Evolutionary conservation across 2,888 invertebrate genomes (phyloP).

Genomic region (Eristalis intricaria): DNA sequence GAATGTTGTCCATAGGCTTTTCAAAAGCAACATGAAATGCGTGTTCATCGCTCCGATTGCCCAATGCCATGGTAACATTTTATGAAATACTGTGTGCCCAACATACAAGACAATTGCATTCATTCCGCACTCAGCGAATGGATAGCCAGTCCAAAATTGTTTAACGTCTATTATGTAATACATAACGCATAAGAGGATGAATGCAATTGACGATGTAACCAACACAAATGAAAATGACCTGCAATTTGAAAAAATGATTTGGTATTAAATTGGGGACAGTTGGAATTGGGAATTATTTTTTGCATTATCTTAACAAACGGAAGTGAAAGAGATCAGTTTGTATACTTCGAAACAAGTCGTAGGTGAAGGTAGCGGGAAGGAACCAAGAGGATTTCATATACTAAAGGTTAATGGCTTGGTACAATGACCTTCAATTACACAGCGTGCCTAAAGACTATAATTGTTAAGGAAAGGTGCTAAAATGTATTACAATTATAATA

Average conservation of each 20-base stretch:
- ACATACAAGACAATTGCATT: slow-evolving; percentile 95
- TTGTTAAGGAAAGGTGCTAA: too few species aligned
- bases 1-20: slow-evolving; percentile 91
- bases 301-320: too few species aligned
- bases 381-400: too few species aligned
- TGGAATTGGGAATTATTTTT: not conserved
- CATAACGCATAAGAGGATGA: slow-evolving; percentile 87
- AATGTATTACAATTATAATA: too few species aligned
- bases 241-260: not conserved
- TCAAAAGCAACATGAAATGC: slow-evolving; percentile 87
- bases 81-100: slow-evolving; percentile 89
- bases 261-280: not conserved
- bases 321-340: too few species aligned
- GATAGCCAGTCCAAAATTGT: slow-evolving; percentile 91
- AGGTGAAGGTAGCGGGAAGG: too few species aligned
- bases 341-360: too few species aligned
- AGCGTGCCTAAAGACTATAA: too few species aligned
- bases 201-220: slow-evolving; percentile 89
- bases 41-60: slow-evolving; percentile 86
- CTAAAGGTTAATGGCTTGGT: too few species aligned
- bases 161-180: slow-evolving; percentile 90
- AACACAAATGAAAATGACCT: slow-evolving; percentile 91
- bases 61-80: slow-evolving; percentile 93
- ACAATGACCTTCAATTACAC: too few species aligned
- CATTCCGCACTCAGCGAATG: slow-evolving; percentile 95